Percentiles rank a stretch among this genome's conserved stretches.
Evolutionary conservation across 1,140 invertebrate genomes (phyloP).

Genomic region (Megalonaias nervosa): DNA sequence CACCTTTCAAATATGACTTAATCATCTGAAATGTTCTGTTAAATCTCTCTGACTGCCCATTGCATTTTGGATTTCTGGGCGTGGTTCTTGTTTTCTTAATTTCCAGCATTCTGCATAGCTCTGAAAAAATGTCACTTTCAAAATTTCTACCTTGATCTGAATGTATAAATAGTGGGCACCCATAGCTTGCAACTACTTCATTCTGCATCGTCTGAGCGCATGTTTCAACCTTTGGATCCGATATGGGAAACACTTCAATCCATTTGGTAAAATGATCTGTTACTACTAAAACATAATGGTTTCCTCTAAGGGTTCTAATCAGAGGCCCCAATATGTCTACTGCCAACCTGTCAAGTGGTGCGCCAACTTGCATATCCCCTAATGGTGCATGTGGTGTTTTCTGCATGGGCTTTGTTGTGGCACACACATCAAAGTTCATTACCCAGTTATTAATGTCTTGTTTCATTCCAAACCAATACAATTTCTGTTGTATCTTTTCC

Average conservation of each 20-base stretch:
- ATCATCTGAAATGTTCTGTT: slow-evolving; percentile 48
- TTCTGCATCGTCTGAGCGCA: slow-evolving; percentile 23
- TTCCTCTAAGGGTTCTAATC: too few species aligned
- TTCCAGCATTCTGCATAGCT: slow-evolving; percentile 8
- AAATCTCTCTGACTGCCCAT: slow-evolving; percentile 46
- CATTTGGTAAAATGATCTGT: too few species aligned
- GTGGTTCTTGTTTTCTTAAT: slow-evolving; percentile 36
- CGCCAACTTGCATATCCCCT: too few species aligned
- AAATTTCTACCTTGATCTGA: slow-evolving; percentile 34
- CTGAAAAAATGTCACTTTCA: slow-evolving; percentile 20
- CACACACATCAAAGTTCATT: too few species aligned
- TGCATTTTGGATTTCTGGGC: slow-evolving; percentile 54
- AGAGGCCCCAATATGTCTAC: too few species aligned
- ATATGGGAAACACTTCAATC: slow-evolving; percentile 8
- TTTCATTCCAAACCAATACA: too few species aligned
- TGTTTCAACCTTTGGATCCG: slow-evolving; percentile 10
- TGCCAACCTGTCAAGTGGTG: too few species aligned
- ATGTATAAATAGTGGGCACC: slow-evolving; percentile 18
- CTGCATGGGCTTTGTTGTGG: too few species aligned
- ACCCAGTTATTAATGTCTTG: too few species aligned
- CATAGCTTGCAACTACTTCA: slow-evolving; percentile 20
- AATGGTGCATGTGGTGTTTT: too few species aligned
- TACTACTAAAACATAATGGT: too few species aligned
- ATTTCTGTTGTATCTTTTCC: too few species aligned
- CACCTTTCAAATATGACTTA: slow-evolving; percentile 44